Base-by-base conservation (phyloP, 2,797 vertebrate genomes). In the Diceros bicornis region DNA sequence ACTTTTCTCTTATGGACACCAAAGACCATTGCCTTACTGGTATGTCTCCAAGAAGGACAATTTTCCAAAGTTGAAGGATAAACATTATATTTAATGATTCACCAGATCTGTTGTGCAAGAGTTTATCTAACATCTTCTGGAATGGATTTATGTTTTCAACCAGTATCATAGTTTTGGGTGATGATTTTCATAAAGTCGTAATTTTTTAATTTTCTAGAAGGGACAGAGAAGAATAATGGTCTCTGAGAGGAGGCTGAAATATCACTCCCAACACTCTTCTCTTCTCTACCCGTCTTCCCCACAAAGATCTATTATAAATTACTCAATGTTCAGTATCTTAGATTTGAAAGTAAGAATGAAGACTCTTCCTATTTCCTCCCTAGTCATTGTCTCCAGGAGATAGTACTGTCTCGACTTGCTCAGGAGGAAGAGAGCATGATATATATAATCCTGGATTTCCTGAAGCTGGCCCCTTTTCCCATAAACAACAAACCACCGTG, bases 131-230 rank as follows among this genome's bases (percentile, higher is more conserved):
- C 59, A 34, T 37, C 32, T 88, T 90, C 21, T 92, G 50, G 69
- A 81, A 92, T 83, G 47, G 52, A 37, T 93, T 68, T 94, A 62
- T 71, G 21, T 92, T 97, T 94, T 96, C 52, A 82, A 25, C 25
- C 14, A 61, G 66, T n/a, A 18, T 57, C 44, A 57, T 55, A 93
- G 68, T 93, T 97, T 71, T 5, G n/a, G 41, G 12, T 72, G 52
- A 52, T 89, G 34, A 79, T 83, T 94, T 95, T 96, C 77, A 91
- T 61, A 90, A 89, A 90, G 14, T 71, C 74, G 55, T 47, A 66
- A 37, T 61, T 62, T 97, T 78, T 32, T 81, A 87, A 59, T 66
- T 75, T 87, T 93, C 11, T 29, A 34, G 68, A 66, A 57, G 25
- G 6, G n/a, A 64, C 52, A 89, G 62, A 83, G 41, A 86, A 91